Base-by-base conservation (phyloP, 30 jellyfish, hydroid and myxozoan genomes). In the Hydra vulgaris region DNA sequence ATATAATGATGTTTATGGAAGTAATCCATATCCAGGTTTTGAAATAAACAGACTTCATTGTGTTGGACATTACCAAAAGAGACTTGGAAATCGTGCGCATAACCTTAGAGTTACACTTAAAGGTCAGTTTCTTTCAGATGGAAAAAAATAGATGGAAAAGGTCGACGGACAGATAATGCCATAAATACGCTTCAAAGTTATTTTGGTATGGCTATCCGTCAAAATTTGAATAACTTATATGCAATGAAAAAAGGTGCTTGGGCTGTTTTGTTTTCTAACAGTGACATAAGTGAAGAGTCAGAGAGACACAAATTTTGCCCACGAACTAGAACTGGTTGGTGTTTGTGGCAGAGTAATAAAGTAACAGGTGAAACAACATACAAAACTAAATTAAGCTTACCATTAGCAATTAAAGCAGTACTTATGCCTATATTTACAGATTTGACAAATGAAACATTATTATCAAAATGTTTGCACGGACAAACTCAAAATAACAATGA, bases 401-500 rank as follows among this genome's bases (percentile, higher is more conserved):
- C 84, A 76, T 76, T 76, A 61, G 77, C 84, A 8, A 76, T 76
- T 21, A 76, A n/a, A 27, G 25, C 53, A 19, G 25, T 25, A 76
- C 78, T 76, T 25, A 76, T 25, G 84, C 84, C 84, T 16, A 76
- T 76, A 25, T 76, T 76, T 27, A 26, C 19, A 27, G 77, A 53
- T 76, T 54, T 73, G 66, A 73, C 66, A n/a, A 18, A 7, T 73
- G 80, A 73, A n/a, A 54, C 40, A 8, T 73, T 73, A 23, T 53
- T 76, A 7, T 18, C 19, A 27, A 76, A 26, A 53, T 76, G 80
- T 61, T 23, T 76, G 21, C 84, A 76, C 26, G 84, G 84, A n/a
- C 84, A 76, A 27, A 76, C 84, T 24, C 84, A 76, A 76, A 78
- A 78, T 56, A 40, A 54, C 26, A 78, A 78, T 25, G 88, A 81